Conservation (phyloP, 2,113 vertebrate species). For the Silurus asotus region DNA sequence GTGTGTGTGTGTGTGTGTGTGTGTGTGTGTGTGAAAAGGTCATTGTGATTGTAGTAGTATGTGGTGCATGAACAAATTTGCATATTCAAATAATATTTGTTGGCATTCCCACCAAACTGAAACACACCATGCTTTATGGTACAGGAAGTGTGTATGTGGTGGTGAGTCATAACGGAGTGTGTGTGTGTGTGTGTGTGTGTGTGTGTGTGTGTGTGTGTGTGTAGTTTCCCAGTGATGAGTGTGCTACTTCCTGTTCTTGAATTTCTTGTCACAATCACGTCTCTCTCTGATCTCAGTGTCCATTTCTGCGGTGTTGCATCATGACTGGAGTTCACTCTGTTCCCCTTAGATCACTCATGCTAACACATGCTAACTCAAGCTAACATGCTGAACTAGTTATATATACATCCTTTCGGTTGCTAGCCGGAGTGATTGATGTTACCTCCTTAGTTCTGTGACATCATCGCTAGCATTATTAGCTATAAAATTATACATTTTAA, state of each 20-base stretch:
- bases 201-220: too few relatives aligned
- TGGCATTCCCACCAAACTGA: background rate
- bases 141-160: background rate
- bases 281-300: background rate
- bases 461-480: too few relatives aligned
- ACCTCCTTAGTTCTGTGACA: too few relatives aligned
- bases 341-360: background rate
- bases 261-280: background rate
- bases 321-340: background rate
- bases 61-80: background rate
- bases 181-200: background rate
- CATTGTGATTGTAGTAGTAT: background rate
- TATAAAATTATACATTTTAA: too few relatives aligned
- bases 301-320: background rate
- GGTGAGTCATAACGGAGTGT: background rate
- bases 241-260: background rate
- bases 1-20: background rate
- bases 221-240: background rate
- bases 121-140: background rate
- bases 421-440: background rate
- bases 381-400: background rate
- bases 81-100: background rate
- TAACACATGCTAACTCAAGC: background rate
- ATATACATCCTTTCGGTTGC: background rate
- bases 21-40: background rate